Base-by-base conservation (phyloP, 2,888 invertebrate species). In the Drosophila algonquin region DNA sequence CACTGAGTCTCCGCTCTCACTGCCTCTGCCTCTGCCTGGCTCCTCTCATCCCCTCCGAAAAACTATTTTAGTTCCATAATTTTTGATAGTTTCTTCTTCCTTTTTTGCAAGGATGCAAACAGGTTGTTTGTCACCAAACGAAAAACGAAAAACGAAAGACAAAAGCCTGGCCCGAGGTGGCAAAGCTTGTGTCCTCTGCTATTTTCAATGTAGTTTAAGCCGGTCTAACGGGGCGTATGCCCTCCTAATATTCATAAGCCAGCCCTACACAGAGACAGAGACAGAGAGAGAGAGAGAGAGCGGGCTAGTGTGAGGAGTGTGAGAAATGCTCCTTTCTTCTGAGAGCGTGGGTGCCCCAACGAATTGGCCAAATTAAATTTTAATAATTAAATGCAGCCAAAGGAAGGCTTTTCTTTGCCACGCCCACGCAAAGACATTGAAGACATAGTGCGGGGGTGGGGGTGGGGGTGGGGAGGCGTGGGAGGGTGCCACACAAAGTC, bases 281-380 rank as follows among this genome's bases (percentile, higher is more conserved):
- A 40, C 7, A 7, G 2, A 7, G 7, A 35, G 35, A 35, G 35
- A 40, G 40, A 1, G 6, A 5, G 35, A 14, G 14, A 35, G 2
- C 6, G 6, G 1, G 24, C 0, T 1, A 24, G 24, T 24, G 24
- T 24, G 24, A 35, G 4, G 14, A 14, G 40, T 40, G 14, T 40
- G 14, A 7, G 40, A 40, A 40, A 40, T n/a, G 18, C n/a, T 7
- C 1, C 40, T 40, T 40, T 40, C 6, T 16, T 18, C 54, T 54
- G 40, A 35, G 21, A 45, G 21, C 45, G 53, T 44, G 45, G n/a
- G 44, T 40, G 21, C 60, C 56, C 46, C 54, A 21, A 61, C 52
- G 75, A 84, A 84, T 85, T 84, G 85, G 75, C 85, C 72, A 81
- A 87, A 85, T 85, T 87, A 87, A 85, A 85, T 85, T 85, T 85